phyloP scores from a whole-genome alignment of 2,113 vertebrate genomes.

The Dissostichus mawsoni region DNA sequence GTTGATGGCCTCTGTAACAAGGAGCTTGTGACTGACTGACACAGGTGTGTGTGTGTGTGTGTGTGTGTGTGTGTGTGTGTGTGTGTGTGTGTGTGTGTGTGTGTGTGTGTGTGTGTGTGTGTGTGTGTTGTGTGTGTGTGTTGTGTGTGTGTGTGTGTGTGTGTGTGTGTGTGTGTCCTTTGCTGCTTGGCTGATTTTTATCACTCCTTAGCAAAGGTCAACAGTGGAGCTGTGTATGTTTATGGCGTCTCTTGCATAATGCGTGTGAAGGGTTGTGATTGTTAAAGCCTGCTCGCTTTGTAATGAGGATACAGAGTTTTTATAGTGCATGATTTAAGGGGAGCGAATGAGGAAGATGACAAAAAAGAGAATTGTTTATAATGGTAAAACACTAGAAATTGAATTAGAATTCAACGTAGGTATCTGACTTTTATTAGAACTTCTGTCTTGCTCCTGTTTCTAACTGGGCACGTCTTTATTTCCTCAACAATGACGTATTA shows the following conservation, averaged over 20 bases:
- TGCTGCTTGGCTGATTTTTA: slow-evolving; percentile 25
- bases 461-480: background rate
- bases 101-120: background rate
- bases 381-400: background rate
- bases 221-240: slow-evolving; percentile 29
- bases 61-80: background rate
- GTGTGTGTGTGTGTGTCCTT: background rate
- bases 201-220: slow-evolving; percentile 59
- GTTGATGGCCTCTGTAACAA: background rate
- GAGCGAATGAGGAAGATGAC: background rate
- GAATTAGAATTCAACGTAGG: background rate
- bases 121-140: slow-evolving; percentile 54
- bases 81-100: background rate
- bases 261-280: slow-evolving; percentile 22
- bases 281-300: slow-evolving; percentile 12
- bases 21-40: slow-evolving; percentile 9
- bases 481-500: background rate
- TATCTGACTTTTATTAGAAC: background rate
- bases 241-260: slow-evolving; percentile 49
- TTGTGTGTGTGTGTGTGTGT: background rate
- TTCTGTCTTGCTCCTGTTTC: background rate
- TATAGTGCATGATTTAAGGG: slow-evolving; percentile 23
- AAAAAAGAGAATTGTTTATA: background rate
- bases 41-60: slow-evolving; percentile 80
- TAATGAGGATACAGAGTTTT: slow-evolving; percentile 9